Percentiles rank a stretch among this genome's conserved stretches.
Evolutionary conservation across 1,140 invertebrate genomes (phyloP).

Genomic region (Gryllus bimaculatus): DNA sequence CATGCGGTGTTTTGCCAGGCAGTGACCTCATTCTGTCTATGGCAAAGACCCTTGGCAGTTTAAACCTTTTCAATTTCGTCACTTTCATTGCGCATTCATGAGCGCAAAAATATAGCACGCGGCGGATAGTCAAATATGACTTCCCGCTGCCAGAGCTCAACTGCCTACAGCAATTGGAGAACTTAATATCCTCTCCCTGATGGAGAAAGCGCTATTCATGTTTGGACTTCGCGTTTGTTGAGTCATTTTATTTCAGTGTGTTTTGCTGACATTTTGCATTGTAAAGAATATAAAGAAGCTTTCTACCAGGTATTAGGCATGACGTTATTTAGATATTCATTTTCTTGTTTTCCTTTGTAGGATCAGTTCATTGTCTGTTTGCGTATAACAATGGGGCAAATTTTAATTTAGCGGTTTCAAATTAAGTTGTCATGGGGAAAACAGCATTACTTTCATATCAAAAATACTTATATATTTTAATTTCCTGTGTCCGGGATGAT

Average conservation of each 20-base stretch:
- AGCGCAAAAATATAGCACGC: background rate
- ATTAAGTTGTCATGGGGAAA: no score
- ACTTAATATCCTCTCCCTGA: background rate
- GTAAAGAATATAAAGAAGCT: background rate
- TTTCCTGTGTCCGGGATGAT: no score
- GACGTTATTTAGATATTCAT: background rate
- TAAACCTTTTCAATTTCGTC: background rate
- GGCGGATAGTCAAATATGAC: background rate
- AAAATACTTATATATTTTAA: no score
- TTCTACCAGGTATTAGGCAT: background rate
- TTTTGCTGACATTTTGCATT: background rate
- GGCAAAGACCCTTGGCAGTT: background rate
- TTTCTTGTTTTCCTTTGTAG: no score
- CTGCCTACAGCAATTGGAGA: background rate
- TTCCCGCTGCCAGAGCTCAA: background rate
- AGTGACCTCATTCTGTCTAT: background rate
- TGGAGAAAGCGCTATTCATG: background rate
- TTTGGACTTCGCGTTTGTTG: background rate
- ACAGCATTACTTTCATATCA: no score
- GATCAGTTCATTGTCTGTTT: no score
- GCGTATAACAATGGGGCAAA: no score
- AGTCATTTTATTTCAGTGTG: background rate
- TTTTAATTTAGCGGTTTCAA: no score
- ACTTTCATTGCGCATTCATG: background rate
- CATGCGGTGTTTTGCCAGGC: background rate